phyloP scores from a whole-genome alignment of 2,888 invertebrate species.

The Erebia aethiops region DNA sequence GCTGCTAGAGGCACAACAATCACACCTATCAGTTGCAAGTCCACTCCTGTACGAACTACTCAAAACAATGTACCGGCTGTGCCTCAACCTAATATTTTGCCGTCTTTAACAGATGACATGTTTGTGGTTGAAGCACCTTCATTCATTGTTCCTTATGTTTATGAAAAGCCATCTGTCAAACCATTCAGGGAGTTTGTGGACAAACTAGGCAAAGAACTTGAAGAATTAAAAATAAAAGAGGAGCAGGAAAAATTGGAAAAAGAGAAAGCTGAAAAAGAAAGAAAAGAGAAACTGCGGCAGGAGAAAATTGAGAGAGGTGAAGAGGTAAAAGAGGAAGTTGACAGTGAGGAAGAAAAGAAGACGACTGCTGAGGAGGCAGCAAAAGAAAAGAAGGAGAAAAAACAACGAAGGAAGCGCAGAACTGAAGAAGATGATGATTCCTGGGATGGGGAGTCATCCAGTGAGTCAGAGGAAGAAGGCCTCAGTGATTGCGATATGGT shows the following conservation, averaged over 20 bases:
- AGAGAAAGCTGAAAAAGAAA: constrained; percentile 63
- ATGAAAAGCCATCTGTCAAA: constrained; percentile 93
- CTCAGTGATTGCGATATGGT: constrained; percentile 75
- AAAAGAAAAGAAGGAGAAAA: constrained; percentile 66
- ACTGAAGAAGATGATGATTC: constrained; percentile 83
- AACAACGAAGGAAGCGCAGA: constrained; percentile 58
- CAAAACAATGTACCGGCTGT: constrained; percentile 46
- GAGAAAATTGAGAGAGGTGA: constrained; percentile 63
- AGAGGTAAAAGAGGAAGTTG: constrained; percentile 52
- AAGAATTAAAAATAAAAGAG: constrained; percentile 71
- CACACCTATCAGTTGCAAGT: constrained; percentile 72
- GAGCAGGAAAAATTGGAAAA: constrained; percentile 64
- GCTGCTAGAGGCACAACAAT: constrained; percentile 82
- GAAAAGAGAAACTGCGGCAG: constrained; percentile 73
- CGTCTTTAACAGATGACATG: constrained; percentile 95
- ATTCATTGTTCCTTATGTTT: constrained; percentile 96
- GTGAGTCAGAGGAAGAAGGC: constrained; percentile 79
- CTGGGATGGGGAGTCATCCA: constrained; percentile 83
- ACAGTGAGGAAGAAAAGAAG: constrained; percentile 45
- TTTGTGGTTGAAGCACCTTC: constrained; percentile 96
- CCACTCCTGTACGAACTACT: constrained; percentile 41
- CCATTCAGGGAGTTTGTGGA: constrained; percentile 89
- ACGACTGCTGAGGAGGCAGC: constrained; percentile 51
- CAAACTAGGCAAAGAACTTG: constrained; percentile 85
- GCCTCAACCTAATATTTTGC: constrained; percentile 83